phyloP scores from a whole-genome alignment of 1,140 invertebrate genomes.

The Helicoverpa armigera region DNA sequence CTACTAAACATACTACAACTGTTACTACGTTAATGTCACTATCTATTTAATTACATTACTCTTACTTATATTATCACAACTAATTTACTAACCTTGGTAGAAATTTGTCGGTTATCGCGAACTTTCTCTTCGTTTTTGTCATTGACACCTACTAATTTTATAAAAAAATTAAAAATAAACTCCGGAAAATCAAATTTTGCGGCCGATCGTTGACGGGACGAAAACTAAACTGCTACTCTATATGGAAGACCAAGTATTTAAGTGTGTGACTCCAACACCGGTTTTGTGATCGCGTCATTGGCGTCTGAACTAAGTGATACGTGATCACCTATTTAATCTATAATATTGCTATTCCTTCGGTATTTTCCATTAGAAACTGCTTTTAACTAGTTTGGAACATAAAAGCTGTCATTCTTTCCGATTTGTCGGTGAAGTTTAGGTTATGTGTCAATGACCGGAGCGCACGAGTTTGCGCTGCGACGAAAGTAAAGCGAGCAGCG shows the following conservation, averaged over 20 bases:
- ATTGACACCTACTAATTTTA: constrained; percentile 85
- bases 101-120: constrained; percentile 85
- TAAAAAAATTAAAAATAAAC: constrained; percentile 73
- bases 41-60: not conserved
- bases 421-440: constrained; percentile 11
- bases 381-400: constrained; percentile 34
- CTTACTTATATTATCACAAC: not conserved
- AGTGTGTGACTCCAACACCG: constrained; percentile 61
- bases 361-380: constrained; percentile 49
- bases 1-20: no score
- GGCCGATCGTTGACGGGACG: constrained; percentile 65
- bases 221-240: constrained; percentile 63
- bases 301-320: constrained; percentile 9
- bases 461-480: not conserved
- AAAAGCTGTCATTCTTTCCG: constrained; percentile 2
- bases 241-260: constrained; percentile 64
- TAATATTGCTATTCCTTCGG: constrained; percentile 45
- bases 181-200: constrained; percentile 71
- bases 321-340: constrained; percentile 45
- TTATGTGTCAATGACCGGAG: constrained; percentile 41
- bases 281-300: constrained; percentile 61
- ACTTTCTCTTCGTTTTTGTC: constrained; percentile 86
- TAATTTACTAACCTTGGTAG: constrained; percentile 80
- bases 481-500: constrained; percentile 6
- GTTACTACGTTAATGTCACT: not conserved